These are phyloP conservation scores for Amphiprion clarkii DNA, from an alignment of 2,797 vertebrate genomes.

Conservation along the genomic window DNA sequence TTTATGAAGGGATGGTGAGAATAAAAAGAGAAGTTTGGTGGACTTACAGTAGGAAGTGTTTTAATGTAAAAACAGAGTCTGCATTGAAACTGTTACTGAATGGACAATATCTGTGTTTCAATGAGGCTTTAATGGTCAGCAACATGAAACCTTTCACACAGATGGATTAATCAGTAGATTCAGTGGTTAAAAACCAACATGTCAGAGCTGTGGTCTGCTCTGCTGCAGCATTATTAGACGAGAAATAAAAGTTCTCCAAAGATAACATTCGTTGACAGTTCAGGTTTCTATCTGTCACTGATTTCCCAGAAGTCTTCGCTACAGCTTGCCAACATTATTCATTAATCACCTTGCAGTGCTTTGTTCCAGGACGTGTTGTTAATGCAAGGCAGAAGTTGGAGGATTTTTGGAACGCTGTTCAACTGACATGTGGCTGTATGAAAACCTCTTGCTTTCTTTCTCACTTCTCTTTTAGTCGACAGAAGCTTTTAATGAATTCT, in stretches of 20 bases:
- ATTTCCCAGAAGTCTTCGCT: conserved; percentile 72
- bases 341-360: conserved; percentile 67
- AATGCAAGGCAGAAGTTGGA: conserved; percentile 57
- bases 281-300: conserved; percentile 61
- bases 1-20: background rate
- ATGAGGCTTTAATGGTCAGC: background rate
- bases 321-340: conserved; percentile 71
- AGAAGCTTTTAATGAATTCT: background rate
- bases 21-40: conserved; percentile 24
- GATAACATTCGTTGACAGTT: conserved; percentile 35
- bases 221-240: background rate
- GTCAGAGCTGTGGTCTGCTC: background rate
- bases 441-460: conserved; percentile 10
- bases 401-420: conserved; percentile 34
- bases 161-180: background rate
- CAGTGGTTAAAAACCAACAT: background rate
- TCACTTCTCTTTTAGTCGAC: background rate
- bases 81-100: background rate
- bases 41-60: conserved; percentile 32
- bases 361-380: conserved; percentile 62
- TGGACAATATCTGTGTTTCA: no score
- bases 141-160: background rate
- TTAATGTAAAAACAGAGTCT: background rate
- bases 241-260: conserved; percentile 1
- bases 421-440: conserved; percentile 13